Conservation (phyloP, 2,797 vertebrate genomes). For the Bradypodion ventrale region DNA sequence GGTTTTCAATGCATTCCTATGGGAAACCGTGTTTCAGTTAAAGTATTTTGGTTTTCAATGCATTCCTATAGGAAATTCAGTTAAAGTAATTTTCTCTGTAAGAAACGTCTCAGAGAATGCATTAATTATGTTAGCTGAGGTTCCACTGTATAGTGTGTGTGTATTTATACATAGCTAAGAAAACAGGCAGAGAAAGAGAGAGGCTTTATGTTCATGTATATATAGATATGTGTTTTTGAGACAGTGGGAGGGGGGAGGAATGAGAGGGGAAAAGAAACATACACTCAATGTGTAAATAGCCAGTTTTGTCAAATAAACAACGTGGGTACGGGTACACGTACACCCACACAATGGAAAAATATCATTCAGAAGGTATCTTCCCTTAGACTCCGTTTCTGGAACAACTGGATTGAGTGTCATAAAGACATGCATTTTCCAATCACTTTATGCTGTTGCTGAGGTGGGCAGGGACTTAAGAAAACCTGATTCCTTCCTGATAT, state of each 20-base stretch:
- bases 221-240: neutral
- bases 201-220: neutral
- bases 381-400: neutral
- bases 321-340: neutral
- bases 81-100: too few relatives aligned
- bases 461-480: neutral
- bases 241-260: neutral
- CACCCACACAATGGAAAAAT: neutral
- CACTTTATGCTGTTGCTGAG: neutral
- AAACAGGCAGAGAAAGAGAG: too few relatives aligned
- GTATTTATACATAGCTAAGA: too few relatives aligned
- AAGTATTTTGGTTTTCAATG: too few relatives aligned
- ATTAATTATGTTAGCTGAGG: too few relatives aligned
- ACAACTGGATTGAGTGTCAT: neutral
- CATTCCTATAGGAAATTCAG: too few relatives aligned
- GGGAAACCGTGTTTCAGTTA: too few relatives aligned
- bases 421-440: neutral
- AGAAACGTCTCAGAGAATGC: too few relatives aligned
- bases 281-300: too few relatives aligned
- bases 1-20: too few relatives aligned
- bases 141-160: too few relatives aligned
- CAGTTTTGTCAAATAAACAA: neutral
- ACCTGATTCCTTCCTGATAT: accelerated
- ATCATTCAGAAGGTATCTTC: neutral
- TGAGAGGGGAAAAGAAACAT: neutral